Conservation (phyloP, 2,888 invertebrate species). For the Philereme transversata region DNA sequence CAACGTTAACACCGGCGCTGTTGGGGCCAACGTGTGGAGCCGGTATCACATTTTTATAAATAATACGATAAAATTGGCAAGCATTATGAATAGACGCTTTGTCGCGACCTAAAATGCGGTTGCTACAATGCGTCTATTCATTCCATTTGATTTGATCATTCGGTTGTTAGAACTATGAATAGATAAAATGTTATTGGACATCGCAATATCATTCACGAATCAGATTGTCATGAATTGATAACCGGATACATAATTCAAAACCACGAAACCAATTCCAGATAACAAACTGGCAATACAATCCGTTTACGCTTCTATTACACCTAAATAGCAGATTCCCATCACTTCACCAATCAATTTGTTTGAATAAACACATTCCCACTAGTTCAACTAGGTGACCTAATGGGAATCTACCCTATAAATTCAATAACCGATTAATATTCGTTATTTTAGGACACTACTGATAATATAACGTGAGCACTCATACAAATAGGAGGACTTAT, state of each 20-base stretch:
- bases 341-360: slow-evolving; percentile 4
- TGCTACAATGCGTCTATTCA: too few relatives aligned
- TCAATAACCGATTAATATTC: slow-evolving; percentile 69
- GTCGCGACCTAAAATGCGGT: too few relatives aligned
- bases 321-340: slow-evolving; percentile 40
- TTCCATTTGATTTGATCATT: not conserved
- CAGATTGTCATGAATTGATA: not conserved
- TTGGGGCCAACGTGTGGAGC: too few relatives aligned
- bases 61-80: too few relatives aligned
- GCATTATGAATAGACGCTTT: too few relatives aligned
- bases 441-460: slow-evolving; percentile 69
- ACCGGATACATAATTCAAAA: not conserved
- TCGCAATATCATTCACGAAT: not conserved
- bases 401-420: slow-evolving; percentile 62
- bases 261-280: slow-evolving; percentile 20
- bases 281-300: slow-evolving; percentile 54
- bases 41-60: too few relatives aligned
- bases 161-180: not conserved
- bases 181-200: not conserved
- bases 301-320: slow-evolving; percentile 69
- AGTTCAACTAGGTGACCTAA: slow-evolving; percentile 13
- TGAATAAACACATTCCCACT: slow-evolving; percentile 2
- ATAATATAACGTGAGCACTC: slow-evolving; percentile 81
- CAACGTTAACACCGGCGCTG: too few relatives aligned
- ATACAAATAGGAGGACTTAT: slow-evolving; percentile 68